phyloP scores from a whole-genome alignment of 2,888 invertebrate genomes.

The Ophioninae sp. region DNA sequence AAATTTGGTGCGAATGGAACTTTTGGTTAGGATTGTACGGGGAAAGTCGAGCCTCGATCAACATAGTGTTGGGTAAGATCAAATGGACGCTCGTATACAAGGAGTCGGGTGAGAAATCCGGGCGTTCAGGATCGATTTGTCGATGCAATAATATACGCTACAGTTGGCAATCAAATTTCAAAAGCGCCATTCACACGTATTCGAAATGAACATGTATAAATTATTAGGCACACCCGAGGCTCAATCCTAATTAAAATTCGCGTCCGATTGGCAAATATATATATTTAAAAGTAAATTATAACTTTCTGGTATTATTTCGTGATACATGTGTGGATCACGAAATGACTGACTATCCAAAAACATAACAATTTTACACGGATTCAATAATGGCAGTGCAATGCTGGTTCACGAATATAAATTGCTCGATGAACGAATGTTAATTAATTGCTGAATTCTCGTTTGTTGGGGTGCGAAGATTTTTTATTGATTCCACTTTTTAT shows the following conservation, averaged over 20 bases:
- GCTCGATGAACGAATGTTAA: conserved; percentile 27
- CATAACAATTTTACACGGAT: conserved; percentile 18
- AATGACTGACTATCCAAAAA: conserved; percentile 20
- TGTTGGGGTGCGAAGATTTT: too few relatives aligned
- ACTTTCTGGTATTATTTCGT: too few relatives aligned
- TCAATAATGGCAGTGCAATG: neutral
- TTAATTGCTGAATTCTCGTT: too few relatives aligned
- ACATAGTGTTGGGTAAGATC: conserved; percentile 47
- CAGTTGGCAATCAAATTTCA: neutral
- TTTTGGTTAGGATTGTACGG: neutral
- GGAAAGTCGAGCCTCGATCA: neutral
- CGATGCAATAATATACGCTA: neutral
- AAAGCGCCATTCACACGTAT: neutral
- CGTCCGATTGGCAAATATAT: conserved; percentile 1
- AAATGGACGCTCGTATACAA: conserved; percentile 16
- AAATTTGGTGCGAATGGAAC: neutral
- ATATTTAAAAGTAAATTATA: neutral
- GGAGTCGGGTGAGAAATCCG: neutral
- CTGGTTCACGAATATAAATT: conserved; percentile 44
- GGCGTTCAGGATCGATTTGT: neutral
- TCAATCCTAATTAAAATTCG: neutral
- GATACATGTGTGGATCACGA: too few relatives aligned
- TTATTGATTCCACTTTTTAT: too few relatives aligned
- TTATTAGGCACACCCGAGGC: neutral
- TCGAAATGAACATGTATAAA: neutral